Evolutionary conservation across 2,888 invertebrate species (phyloP).

Genomic region (Brachypterus glaber): DNA sequence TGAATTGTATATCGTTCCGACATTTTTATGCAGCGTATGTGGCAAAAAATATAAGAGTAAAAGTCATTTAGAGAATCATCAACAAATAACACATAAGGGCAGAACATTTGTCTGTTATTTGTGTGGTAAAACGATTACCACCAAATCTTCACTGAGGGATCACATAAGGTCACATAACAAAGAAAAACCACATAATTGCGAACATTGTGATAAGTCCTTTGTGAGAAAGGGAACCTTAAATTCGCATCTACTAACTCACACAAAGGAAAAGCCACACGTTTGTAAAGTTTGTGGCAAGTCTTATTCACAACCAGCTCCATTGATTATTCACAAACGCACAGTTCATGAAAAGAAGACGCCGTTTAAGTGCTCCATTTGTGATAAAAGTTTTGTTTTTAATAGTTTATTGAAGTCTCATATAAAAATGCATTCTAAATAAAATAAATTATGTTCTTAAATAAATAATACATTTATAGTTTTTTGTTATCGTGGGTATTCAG

Average conservation of each 20-base stretch:
- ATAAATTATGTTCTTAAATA: too few species aligned
- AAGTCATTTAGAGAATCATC: slow-evolving; percentile 6
- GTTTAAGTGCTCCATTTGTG: slow-evolving; percentile 28
- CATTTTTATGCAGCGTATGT: slow-evolving; percentile 23
- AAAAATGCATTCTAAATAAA: slow-evolving; percentile 20
- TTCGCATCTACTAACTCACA: slow-evolving; percentile 15
- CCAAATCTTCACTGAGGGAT: slow-evolving; percentile 8
- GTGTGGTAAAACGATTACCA: slow-evolving; percentile 11
- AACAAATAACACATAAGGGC: slow-evolving; percentile 1
- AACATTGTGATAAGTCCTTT: slow-evolving; percentile 21
- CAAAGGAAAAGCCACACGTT: slow-evolving; percentile 16
- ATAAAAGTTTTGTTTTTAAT: slow-evolving; percentile 24
- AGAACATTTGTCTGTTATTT: slow-evolving; percentile 9
- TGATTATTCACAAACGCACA: slow-evolving; percentile 17
- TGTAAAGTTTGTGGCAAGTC: slow-evolving; percentile 14
- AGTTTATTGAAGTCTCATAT: slow-evolving; percentile 24
- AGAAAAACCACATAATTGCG: slow-evolving; percentile 16
- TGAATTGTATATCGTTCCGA: slow-evolving; percentile 19
- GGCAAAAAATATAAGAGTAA: slow-evolving; percentile 20
- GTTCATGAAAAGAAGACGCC: too few species aligned
- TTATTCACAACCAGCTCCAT: slow-evolving; percentile 7
- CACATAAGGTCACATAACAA: slow-evolving; percentile 24
- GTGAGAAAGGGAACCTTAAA: neutral
- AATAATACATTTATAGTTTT: too few species aligned
- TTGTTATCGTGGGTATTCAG: too few species aligned